phyloP scores from a whole-genome alignment of 2,888 invertebrate species.

The Polyploca ridens region DNA sequence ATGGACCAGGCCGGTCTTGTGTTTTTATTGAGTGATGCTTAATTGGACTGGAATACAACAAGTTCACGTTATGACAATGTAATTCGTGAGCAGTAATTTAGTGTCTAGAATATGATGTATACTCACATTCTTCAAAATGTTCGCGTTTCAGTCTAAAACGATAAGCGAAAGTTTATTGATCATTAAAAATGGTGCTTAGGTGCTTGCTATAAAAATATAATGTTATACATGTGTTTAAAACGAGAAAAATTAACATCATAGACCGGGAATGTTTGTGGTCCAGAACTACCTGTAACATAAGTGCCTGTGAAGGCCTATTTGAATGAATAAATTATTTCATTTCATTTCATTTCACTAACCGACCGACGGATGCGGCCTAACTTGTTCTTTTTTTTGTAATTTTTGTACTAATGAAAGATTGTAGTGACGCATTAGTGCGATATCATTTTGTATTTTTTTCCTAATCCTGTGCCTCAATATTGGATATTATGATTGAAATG shows the following conservation, averaged over 20 bases:
- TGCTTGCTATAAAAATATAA: no score
- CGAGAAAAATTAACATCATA: neutral
- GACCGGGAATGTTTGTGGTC: neutral
- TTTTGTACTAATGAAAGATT: slow-evolving; percentile 19
- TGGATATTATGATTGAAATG: slow-evolving; percentile 44
- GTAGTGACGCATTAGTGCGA: slow-evolving; percentile 23
- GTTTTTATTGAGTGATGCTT: neutral
- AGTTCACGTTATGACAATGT: neutral
- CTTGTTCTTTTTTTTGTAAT: slow-evolving; percentile 21
- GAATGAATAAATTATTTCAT: no score
- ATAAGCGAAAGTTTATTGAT: neutral
- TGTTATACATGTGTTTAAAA: neutral
- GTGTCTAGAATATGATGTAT: no score
- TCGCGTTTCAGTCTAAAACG: no score
- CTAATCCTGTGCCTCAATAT: slow-evolving; percentile 56
- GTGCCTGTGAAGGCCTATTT: no score
- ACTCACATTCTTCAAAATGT: neutral
- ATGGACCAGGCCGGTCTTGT: neutral
- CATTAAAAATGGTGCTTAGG: no score
- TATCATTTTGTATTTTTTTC: slow-evolving; percentile 44
- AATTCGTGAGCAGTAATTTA: no score
- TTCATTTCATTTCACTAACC: no score
- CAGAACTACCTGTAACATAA: no score
- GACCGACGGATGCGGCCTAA: neutral
- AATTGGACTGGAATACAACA: neutral